Evolutionary conservation across 2,797 vertebrate species (phyloP).

Genomic region (Acipenser oxyrinchus): DNA sequence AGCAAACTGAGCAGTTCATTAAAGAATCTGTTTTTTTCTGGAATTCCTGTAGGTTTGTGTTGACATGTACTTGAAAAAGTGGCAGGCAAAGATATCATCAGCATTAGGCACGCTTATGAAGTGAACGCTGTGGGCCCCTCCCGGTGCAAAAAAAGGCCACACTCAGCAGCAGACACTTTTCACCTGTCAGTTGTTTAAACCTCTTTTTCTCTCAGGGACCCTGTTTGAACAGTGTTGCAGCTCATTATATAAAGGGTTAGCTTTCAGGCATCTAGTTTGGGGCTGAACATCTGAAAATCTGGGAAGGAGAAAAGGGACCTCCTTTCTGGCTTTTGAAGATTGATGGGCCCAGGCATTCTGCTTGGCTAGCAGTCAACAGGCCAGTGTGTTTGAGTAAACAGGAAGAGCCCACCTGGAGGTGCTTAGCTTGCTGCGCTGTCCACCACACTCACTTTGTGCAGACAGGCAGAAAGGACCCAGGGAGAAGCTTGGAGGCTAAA

Average conservation of each 20-base stretch:
- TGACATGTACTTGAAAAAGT: constrained; percentile 1
- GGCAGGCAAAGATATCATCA: background rate
- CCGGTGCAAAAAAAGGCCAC: no score
- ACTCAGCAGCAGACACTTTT: background rate
- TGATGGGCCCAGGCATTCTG: no score
- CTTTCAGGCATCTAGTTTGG: background rate
- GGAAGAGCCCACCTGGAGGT: no score
- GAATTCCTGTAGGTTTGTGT: background rate
- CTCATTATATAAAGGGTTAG: no score
- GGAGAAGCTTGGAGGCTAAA: no score
- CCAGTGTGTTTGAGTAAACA: no score
- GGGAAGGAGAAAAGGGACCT: background rate
- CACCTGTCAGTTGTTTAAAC: background rate
- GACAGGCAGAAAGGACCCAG: no score
- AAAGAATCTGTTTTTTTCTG: background rate
- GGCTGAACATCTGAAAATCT: background rate
- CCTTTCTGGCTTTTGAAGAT: no score
- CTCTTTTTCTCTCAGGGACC: background rate
- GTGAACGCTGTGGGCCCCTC: background rate
- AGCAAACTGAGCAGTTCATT: background rate
- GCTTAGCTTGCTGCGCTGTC: no score
- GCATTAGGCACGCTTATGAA: background rate
- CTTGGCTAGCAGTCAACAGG: no score
- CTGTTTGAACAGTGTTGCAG: no score
- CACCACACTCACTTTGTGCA: no score